These are phyloP conservation scores for Montipora cactus DNA, from an alignment of 64 coral and sea anemone species.

Conservation along the genomic window DNA sequence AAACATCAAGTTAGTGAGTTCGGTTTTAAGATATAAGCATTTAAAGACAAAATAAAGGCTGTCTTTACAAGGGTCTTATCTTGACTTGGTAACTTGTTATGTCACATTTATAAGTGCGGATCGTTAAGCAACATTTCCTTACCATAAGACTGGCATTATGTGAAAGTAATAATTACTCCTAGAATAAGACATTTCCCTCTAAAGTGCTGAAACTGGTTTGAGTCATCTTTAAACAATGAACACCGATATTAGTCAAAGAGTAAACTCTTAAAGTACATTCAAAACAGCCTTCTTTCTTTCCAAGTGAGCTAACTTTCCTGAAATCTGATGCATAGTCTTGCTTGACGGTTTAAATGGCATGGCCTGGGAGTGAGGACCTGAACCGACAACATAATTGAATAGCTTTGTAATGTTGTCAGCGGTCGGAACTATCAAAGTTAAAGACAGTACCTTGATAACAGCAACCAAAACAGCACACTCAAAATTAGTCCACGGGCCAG, in stretches of 20 bases:
- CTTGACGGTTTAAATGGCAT: neutral
- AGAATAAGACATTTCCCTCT: no score
- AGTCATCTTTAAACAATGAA: no score
- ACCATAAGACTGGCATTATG: no score
- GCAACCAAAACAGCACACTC: neutral
- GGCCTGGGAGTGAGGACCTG: neutral
- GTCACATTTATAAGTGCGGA: no score
- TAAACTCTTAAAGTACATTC: neutral
- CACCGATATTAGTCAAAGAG: neutral
- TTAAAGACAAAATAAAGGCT: no score
- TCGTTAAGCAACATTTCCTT: no score
- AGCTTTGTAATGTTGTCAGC: constrained; percentile 2
- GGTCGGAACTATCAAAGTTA: constrained; percentile 6
- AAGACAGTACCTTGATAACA: neutral
- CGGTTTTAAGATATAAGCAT: no score
- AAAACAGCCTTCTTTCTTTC: constrained; percentile 3
- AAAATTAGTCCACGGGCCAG: constrained; percentile 7
- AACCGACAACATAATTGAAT: neutral
- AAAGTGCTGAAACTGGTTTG: neutral
- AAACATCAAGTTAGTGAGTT: no score
- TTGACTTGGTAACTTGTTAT: no score
- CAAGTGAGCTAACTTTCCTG: constrained; percentile 10
- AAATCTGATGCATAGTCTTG: neutral
- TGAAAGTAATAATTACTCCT: no score
- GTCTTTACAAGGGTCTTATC: no score